These are phyloP conservation scores for Xiphydria camelus DNA, from an alignment of 2,888 invertebrate species.

Conservation along the genomic window DNA sequence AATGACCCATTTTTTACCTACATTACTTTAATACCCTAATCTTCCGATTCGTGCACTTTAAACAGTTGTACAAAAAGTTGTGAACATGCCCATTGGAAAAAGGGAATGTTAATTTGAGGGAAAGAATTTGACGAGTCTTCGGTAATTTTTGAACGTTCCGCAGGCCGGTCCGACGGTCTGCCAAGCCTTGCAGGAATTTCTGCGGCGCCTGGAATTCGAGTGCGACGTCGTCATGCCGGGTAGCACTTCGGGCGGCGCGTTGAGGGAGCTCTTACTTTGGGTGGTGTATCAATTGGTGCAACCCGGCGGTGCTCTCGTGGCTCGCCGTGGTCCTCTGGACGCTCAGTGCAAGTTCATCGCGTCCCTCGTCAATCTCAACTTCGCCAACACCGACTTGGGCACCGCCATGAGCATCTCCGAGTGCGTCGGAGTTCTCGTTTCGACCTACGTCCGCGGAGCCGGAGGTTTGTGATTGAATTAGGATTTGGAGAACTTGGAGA, in stretches of 20 bases:
- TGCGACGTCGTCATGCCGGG: constrained; percentile 64
- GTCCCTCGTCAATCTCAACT: constrained; percentile 67
- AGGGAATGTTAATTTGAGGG: no score
- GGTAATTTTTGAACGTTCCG: constrained; percentile 3
- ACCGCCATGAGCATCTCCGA: constrained; percentile 76
- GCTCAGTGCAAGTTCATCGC: constrained; percentile 74
- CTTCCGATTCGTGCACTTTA: no score
- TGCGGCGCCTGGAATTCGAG: constrained; percentile 70
- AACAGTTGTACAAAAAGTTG: no score
- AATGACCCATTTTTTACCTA: no score
- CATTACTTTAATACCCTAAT: no score
- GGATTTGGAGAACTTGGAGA: no score
- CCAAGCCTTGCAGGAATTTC: constrained; percentile 72
- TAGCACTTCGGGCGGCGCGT: constrained; percentile 61
- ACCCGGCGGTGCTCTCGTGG: constrained; percentile 67
- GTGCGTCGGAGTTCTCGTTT: constrained; percentile 64
- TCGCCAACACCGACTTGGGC: constrained; percentile 70
- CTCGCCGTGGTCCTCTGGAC: constrained; percentile 72
- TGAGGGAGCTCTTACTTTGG: constrained; percentile 70
- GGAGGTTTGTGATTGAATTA: constrained; percentile 32
- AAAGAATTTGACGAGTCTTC: no score
- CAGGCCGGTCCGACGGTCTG: constrained; percentile 79
- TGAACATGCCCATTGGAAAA: no score
- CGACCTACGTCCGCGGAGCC: constrained; percentile 47
- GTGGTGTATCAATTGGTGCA: constrained; percentile 74